Conservation (phyloP, 2,888 invertebrate genomes). For the Bellardia pandia region DNA sequence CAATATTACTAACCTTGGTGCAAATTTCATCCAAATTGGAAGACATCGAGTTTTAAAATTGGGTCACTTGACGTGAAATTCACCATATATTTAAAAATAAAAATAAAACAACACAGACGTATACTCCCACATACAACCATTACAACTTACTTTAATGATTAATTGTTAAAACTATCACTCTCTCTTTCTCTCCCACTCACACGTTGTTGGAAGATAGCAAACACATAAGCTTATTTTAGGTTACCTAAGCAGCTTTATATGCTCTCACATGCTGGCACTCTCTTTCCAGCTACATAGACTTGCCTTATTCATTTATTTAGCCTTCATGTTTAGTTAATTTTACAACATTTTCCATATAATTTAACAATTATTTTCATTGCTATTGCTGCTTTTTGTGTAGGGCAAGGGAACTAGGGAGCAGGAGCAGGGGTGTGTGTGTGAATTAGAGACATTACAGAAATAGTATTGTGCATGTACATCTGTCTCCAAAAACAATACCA, state of each 20-base stretch:
- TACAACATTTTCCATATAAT: constrained; percentile 26
- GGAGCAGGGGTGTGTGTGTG: no score
- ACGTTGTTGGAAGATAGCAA: not conserved
- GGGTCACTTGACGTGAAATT: no score
- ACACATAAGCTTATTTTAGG: no score
- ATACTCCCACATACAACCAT: not conserved
- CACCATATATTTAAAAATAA: constrained; percentile 6
- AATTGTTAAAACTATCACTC: not conserved
- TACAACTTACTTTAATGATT: not conserved
- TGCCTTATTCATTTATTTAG: constrained; percentile 4
- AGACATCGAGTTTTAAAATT: no score
- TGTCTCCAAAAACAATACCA: not conserved
- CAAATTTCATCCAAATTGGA: no score
- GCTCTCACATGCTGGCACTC: not conserved
- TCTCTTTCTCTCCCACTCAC: not conserved
- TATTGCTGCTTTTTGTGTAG: not conserved
- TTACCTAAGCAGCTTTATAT: not conserved
- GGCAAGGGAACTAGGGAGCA: not conserved
- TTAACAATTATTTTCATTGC: constrained; percentile 12
- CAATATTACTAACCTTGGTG: no score
- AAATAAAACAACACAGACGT: not conserved
- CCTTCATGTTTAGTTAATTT: constrained; percentile 30
- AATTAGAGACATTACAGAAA: not conserved
- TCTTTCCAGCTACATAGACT: not conserved
- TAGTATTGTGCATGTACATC: not conserved